Percentiles rank a stretch among this genome's conserved stretches.
phyloP scores from a whole-genome alignment of 35 echinoderm and acorn worm species.

The Diadema setosum region DNA sequence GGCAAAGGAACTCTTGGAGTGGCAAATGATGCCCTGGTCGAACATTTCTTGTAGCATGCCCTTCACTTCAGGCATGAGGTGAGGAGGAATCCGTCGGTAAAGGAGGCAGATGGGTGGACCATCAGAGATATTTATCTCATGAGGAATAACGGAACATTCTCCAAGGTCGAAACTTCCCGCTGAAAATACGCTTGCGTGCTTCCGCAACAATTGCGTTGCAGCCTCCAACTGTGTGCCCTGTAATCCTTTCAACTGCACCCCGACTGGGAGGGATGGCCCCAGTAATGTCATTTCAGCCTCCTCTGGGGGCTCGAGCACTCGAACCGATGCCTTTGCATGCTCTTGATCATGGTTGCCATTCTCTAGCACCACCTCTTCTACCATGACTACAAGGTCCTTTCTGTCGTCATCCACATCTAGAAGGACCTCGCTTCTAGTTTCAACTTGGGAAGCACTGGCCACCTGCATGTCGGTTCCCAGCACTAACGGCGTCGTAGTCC shows the following conservation, averaged over 20 bases:
- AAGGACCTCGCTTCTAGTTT: no score
- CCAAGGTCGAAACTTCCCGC: conserved; percentile 1
- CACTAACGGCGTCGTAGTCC: no score
- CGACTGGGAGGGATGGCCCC: no score
- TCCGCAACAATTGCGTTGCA: not conserved
- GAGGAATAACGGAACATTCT: conserved; percentile 1
- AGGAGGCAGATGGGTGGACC: not conserved
- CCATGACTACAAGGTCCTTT: no score
- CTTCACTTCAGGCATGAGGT: not conserved
- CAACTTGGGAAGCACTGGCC: no score
- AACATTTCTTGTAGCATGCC: conserved; percentile 2
- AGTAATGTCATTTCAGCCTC: no score
- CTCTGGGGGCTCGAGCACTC: no score
- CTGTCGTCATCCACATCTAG: no score
- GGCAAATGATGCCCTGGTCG: not conserved
- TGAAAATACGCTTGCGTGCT: not conserved
- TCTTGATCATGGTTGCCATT: no score
- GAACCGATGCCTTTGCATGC: no score
- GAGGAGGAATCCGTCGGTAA: not conserved
- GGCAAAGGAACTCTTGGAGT: not conserved
- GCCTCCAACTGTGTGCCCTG: not conserved
- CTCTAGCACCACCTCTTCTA: no score
- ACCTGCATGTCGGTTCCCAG: no score
- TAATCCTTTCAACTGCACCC: not conserved
- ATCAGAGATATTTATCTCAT: not conserved